These are phyloP conservation scores for Hippocampus guttulatus DNA, from an alignment of 2,113 vertebrate species.

Conservation along the genomic window DNA sequence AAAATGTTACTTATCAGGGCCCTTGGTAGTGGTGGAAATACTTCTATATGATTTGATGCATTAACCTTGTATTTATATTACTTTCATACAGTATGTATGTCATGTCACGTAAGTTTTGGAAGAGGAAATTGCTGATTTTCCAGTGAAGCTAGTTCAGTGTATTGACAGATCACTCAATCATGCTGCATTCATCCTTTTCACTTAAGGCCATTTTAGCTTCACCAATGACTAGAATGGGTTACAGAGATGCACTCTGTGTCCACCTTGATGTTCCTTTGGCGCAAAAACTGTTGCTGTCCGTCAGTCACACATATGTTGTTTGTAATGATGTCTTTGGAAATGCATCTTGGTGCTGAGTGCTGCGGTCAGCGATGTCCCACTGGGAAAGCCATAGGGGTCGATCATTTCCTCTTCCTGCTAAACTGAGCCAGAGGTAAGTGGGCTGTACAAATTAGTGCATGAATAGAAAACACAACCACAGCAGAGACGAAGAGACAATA, in stretches of 20 bases:
- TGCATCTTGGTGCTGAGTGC: conserved; percentile 46
- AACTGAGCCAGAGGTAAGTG: conserved; percentile 43
- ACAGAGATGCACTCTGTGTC: conserved; percentile 37
- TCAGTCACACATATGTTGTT: conserved; percentile 70
- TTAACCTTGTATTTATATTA: too few species aligned
- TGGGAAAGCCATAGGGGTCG: conserved; percentile 51
- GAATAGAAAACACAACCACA: conserved; percentile 58
- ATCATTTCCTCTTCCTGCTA: conserved; percentile 59
- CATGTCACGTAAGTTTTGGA: not conserved
- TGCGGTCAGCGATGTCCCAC: conserved; percentile 62
- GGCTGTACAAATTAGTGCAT: conserved; percentile 65
- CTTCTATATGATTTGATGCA: too few species aligned
- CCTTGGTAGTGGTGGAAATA: too few species aligned
- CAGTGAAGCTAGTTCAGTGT: conserved; percentile 44
- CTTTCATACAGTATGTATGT: not conserved
- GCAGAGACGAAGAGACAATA: conserved; percentile 50
- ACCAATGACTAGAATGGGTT: conserved; percentile 31
- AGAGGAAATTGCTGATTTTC: conserved; percentile 17
- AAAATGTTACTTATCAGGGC: too few species aligned
- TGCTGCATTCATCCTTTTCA: conserved; percentile 38
- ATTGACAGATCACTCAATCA: conserved; percentile 43
- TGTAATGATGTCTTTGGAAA: conserved; percentile 57
- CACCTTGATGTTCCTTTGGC: conserved; percentile 36
- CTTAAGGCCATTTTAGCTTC: conserved; percentile 38
- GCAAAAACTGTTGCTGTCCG: conserved; percentile 46